A percentile compares a stretch with the other conserved stretches of the same genome.
phyloP scores from a whole-genome alignment of 2,797 vertebrate genomes.

The Apogon hyalosoma region DNA sequence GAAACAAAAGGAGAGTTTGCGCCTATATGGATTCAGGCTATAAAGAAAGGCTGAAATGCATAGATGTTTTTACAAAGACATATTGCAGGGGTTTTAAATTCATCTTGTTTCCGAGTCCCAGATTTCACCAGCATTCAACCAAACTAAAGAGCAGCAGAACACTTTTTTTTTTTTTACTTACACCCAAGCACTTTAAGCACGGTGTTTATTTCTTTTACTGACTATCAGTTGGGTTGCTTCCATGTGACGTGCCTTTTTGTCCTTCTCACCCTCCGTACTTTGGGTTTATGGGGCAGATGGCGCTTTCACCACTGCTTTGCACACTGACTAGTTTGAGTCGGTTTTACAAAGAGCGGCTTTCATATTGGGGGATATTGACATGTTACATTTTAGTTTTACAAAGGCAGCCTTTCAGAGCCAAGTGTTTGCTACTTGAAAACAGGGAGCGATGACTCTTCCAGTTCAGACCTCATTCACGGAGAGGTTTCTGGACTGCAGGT shows the following conservation, averaged over 20 bases:
- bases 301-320: constrained; percentile 31
- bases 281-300: constrained; percentile 29
- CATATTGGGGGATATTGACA: constrained; percentile 69
- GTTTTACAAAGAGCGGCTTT: constrained; percentile 72
- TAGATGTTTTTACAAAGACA: no score
- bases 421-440: constrained; percentile 69
- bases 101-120: no score
- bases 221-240: not conserved
- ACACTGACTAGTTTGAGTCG: constrained; percentile 17
- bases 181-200: no score
- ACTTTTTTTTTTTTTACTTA: no score
- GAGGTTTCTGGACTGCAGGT: constrained; percentile 46
- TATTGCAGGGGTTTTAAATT: no score
- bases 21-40: not conserved
- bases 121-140: no score
- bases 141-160: no score
- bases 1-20: not conserved
- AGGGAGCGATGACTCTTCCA: constrained; percentile 61
- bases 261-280: not conserved
- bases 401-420: constrained; percentile 66
- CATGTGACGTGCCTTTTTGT: constrained; percentile 17
- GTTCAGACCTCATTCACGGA: constrained; percentile 53
- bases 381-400: constrained; percentile 67
- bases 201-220: not conserved
- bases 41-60: no score